These are phyloP conservation scores for Garrulus glandarius DNA, from an alignment of 2,797 vertebrate species.

Conservation along the genomic window DNA sequence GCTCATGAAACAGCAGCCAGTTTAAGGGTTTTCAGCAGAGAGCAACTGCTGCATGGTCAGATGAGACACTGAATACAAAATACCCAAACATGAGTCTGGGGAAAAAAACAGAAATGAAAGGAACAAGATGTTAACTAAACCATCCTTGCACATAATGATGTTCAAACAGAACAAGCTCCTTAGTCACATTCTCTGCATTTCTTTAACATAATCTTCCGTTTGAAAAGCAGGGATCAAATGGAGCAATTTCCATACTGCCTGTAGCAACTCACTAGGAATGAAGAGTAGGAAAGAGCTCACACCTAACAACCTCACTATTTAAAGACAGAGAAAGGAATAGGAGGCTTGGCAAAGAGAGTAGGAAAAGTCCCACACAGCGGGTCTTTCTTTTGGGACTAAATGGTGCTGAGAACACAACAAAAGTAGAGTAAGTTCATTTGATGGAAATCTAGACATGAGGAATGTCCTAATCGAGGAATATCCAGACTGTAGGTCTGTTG, in stretches of 20 bases:
- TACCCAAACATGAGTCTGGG: neutral
- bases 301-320: neutral
- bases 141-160: neutral
- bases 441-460: neutral
- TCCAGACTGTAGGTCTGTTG: accelerated
- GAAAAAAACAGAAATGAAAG: neutral
- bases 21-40: neutral
- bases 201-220: neutral
- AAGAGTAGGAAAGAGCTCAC: neutral
- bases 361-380: neutral
- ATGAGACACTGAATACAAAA: neutral
- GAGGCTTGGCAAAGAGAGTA: neutral
- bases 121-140: constrained; percentile 1
- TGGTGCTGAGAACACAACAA: neutral
- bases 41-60: neutral
- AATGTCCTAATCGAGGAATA: neutral
- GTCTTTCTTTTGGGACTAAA: neutral
- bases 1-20: neutral
- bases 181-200: neutral
- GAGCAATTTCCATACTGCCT: neutral
- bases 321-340: neutral
- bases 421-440: neutral
- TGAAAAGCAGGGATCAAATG: constrained; percentile 7
- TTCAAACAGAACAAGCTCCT: neutral
- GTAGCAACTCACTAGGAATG: neutral